Evolutionary conservation across 2,888 invertebrate genomes (phyloP).

Genomic region (Aricia artaxerxes): DNA sequence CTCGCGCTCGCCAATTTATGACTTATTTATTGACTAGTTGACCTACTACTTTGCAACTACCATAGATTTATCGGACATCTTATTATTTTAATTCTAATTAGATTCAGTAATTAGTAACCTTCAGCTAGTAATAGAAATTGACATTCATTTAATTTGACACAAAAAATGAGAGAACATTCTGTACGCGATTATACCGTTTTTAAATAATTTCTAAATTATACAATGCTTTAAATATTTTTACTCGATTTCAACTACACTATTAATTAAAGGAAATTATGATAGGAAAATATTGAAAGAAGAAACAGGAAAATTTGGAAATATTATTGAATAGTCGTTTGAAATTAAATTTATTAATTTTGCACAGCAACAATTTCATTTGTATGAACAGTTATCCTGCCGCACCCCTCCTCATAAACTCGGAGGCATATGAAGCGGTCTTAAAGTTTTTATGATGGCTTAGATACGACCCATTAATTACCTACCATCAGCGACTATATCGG

Average conservation of each 20-base stretch:
- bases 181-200: too few species aligned
- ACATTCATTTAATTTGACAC: background rate
- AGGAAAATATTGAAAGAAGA: too few species aligned
- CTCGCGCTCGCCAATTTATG: background rate
- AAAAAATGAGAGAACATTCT: too few species aligned
- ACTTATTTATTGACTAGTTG: background rate
- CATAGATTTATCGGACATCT: background rate
- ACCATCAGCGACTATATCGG: background rate
- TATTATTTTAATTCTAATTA: too few species aligned
- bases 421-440: slow-evolving; percentile 15
- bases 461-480: slow-evolving; percentile 2
- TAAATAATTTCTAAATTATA: too few species aligned
- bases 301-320: background rate
- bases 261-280: too few species aligned
- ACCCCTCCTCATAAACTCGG: background rate
- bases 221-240: too few species aligned
- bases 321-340: background rate
- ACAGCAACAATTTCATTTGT: background rate
- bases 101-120: too few species aligned
- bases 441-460: background rate
- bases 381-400: background rate
- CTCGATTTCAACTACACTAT: too few species aligned
- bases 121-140: background rate
- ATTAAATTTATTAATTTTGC: background rate
- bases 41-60: background rate